A percentile compares a stretch with the other conserved stretches of the same genome.
phyloP scores from a whole-genome alignment of 2,888 invertebrate genomes.

The Acleris cristana region DNA sequence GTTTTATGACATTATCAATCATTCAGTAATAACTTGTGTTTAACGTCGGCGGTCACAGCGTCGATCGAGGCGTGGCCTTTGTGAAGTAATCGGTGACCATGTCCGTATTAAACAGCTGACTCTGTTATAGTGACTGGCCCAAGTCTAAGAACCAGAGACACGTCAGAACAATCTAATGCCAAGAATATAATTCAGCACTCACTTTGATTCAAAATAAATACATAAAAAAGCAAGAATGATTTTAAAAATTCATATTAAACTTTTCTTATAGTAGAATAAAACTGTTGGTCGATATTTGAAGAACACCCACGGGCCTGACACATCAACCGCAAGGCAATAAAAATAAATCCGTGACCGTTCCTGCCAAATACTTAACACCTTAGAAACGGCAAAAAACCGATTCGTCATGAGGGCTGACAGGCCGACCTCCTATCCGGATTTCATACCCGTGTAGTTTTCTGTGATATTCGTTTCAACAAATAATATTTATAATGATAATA shows the following conservation, averaged over 20 bases:
- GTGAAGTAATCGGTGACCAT: slow-evolving; percentile 8
- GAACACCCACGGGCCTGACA: slow-evolving; percentile 35
- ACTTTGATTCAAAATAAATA: neutral
- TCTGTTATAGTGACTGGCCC: neutral
- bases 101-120: neutral
- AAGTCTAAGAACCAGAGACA: too few species aligned
- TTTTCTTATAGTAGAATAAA: slow-evolving; percentile 3
- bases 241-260: neutral
- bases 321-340: slow-evolving; percentile 32
- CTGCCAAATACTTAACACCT: slow-evolving; percentile 31
- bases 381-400: slow-evolving; percentile 31
- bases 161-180: too few species aligned
- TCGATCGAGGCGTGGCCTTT: slow-evolving; percentile 30
- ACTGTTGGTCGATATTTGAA: slow-evolving; percentile 29
- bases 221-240: neutral
- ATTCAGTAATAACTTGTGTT: slow-evolving; percentile 20
- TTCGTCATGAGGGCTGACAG: slow-evolving; percentile 24
- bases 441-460: neutral
- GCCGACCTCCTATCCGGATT: slow-evolving; percentile 14
- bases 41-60: slow-evolving; percentile 18
- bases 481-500: too few species aligned
- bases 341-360: slow-evolving; percentile 27
- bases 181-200: neutral
- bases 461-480: too few species aligned
- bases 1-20: slow-evolving; percentile 32